phyloP scores from a whole-genome alignment of 2,113 vertebrate genomes.

The Tympanuchus pallidicinctus region DNA sequence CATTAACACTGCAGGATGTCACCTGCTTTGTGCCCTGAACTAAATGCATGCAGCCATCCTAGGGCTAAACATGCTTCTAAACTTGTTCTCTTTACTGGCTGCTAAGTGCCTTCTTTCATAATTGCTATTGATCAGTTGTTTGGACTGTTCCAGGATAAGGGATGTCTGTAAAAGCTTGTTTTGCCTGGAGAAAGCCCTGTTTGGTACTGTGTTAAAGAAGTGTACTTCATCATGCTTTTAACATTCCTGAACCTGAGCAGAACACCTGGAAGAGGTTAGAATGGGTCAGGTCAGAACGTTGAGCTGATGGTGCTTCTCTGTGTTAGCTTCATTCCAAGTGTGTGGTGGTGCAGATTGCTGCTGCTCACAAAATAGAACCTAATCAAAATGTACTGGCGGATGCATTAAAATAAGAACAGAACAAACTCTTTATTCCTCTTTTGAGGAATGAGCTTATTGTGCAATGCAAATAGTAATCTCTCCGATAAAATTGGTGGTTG shows the following conservation, averaged over 20 bases:
- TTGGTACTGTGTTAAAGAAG: constrained; percentile 2
- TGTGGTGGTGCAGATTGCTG: background rate
- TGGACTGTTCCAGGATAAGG: constrained; percentile 3
- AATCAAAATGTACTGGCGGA: background rate
- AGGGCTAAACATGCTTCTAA: background rate
- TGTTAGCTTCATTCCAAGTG: background rate
- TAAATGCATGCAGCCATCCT: background rate
- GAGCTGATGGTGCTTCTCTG: background rate
- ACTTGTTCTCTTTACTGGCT: background rate
- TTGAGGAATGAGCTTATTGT: constrained; percentile 1
- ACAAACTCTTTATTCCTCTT: constrained; percentile 23
- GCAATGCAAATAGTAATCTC: background rate
- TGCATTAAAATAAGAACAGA: background rate
- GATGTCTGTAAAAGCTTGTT: background rate
- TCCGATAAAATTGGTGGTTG: background rate
- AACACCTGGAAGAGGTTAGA: background rate
- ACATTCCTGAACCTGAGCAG: background rate
- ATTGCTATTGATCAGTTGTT: constrained; percentile 33
- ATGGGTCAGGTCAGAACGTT: background rate
- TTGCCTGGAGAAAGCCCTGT: background rate
- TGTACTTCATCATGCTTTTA: background rate
- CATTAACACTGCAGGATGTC: background rate
- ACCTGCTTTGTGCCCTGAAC: background rate
- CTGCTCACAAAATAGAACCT: fast-evolving
- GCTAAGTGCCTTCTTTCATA: background rate